Evolutionary conservation across 2,797 vertebrate genomes (phyloP).

Genomic region (Pseudocheirus occidentalis): DNA sequence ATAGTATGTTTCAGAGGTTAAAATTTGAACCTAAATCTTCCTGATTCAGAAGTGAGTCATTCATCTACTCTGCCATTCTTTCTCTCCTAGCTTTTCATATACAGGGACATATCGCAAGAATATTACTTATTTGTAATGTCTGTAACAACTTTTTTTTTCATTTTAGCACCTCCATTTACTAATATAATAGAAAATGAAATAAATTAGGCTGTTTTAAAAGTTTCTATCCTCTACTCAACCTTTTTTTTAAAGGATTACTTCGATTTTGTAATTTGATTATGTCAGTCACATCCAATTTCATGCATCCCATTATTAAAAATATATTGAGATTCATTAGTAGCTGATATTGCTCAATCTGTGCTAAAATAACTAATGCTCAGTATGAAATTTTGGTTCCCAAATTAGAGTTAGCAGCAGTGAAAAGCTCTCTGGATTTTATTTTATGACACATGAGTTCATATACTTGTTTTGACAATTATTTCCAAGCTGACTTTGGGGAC

Average conservation of each 20-base stretch:
- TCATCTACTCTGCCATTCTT: background rate
- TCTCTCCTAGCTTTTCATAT: background rate
- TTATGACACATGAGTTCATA: background rate
- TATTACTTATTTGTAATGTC: background rate
- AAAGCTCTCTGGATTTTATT: background rate
- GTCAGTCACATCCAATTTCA: background rate
- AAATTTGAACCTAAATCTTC: background rate
- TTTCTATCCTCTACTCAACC: background rate
- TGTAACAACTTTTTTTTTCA: background rate
- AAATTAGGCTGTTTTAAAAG: constrained; percentile 16
- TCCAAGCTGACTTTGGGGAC: background rate
- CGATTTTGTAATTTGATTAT: background rate
- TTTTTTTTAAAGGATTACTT: background rate
- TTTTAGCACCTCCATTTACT: background rate
- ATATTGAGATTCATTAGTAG: background rate
- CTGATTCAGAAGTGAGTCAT: background rate
- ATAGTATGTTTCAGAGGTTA: background rate
- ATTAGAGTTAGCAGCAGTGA: background rate
- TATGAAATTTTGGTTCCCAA: background rate
- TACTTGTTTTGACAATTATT: background rate
- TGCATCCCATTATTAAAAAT: background rate
- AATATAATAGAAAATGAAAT: background rate
- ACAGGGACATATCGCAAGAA: constrained; percentile 5
- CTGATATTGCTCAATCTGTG: background rate
- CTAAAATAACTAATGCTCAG: background rate